These are phyloP conservation scores for Lichenostomus cassidix DNA, from an alignment of 2,113 vertebrate genomes.

Conservation along the genomic window DNA sequence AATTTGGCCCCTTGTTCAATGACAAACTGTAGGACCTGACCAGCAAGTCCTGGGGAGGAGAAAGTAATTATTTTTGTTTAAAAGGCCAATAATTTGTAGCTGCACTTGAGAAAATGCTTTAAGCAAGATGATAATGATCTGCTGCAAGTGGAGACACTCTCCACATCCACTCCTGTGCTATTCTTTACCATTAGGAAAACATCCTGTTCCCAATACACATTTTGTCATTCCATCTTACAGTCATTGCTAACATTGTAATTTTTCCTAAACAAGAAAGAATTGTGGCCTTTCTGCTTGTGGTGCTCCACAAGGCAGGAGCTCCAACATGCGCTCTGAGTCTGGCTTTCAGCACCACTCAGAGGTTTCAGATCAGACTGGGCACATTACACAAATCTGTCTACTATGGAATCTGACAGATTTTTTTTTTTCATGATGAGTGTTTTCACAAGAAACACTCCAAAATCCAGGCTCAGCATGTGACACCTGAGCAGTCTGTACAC, in stretches of 20 bases:
- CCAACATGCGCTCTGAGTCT: rapidly evolving
- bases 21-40: neutral
- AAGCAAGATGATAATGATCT: neutral
- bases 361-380: neutral
- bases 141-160: neutral
- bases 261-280: neutral
- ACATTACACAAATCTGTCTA: neutral
- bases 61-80: neutral
- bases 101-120: neutral
- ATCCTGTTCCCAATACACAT: neutral
- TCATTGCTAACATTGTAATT: neutral
- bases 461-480: neutral
- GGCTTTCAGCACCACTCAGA: neutral
- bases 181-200: neutral
- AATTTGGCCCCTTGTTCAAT: neutral
- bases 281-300: neutral
- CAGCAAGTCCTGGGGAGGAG: neutral
- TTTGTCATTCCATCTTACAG: neutral
- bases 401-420: neutral
- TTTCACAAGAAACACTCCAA: neutral
- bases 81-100: neutral
- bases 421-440: neutral
- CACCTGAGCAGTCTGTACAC: neutral
- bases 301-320: neutral
- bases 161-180: neutral